Evolutionary conservation across 2,797 vertebrate species (phyloP), one percentile per base, ranked within the genome.

Genomic region (Spinibarbus caldwelli): DNA sequence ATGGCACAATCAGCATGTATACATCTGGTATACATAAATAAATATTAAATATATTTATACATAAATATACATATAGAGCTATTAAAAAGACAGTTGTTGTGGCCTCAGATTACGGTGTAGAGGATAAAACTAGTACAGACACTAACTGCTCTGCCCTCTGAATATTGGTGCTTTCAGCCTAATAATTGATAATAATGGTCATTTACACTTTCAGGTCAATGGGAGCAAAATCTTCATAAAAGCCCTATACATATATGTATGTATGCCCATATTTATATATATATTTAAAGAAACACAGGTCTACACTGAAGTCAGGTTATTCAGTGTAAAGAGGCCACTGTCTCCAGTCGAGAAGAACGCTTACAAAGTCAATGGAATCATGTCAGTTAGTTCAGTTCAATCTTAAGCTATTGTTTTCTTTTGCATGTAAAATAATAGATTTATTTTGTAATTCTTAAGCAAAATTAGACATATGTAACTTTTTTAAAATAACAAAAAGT

Each of bases 1-100:
- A 95, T 95, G 96, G 95, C 95, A 96, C 95, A 96, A 95, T 96
- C 94, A 96, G 95, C 94, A 95, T 94, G 94, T 95, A 95, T 96
- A 95, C 94, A 95, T 96, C 95, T 95, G 94, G 94, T 96, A 95
- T 96, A 96, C 95, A 96, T 95, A 96, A 95, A 96, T 96, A 96
- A 95, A 96, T 96, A 96, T 94, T 95, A 96, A 95, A 96, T 96
- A 96, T 96, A 92, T 95, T 93, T 93, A 94, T 95, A 95, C 95
- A 96, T 95, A 95, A 94, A 95, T 95, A 96, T 94, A 95, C 94
- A 95, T 95, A 96, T 95, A 96, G 95, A 96, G 95, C 95, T 95
- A 90, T 91, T 94, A 94, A 93, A 94, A 95, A 95, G 95, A 94
- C 92, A 94, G 89, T 91, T 87, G 68, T 90, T 83, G 90, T 72